Evolutionary conservation across 2,113 vertebrate species (phyloP).

Genomic region (Syngnathoides biaculeatus): DNA sequence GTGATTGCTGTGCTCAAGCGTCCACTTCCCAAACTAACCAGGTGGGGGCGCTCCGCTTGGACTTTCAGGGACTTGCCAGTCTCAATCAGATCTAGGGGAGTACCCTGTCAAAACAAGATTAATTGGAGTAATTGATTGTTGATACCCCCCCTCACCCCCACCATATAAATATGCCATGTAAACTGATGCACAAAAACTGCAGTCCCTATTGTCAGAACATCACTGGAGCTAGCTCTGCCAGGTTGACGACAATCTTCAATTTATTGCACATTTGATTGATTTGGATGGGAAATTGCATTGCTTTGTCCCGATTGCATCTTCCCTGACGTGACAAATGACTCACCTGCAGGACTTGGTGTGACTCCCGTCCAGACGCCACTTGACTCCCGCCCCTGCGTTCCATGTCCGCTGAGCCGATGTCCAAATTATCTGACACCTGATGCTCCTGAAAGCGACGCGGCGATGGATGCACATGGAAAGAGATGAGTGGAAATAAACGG

Average conservation of each 20-base stretch:
- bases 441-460: constrained; percentile 59
- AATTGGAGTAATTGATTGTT: background rate
- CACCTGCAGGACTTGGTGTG: constrained; percentile 74
- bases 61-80: constrained; percentile 89
- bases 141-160: no score
- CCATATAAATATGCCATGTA: background rate
- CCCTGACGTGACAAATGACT: constrained; percentile 26
- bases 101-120: constrained; percentile 70
- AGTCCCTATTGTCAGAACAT: background rate
- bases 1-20: constrained; percentile 93
- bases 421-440: constrained; percentile 56
- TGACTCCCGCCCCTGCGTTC: constrained; percentile 58
- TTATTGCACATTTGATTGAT: background rate
- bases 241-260: background rate
- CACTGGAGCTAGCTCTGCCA: background rate
- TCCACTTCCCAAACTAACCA: constrained; percentile 95
- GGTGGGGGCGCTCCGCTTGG: constrained; percentile 89
- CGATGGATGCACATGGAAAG: constrained; percentile 11
- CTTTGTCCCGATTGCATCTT: background rate
- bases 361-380: constrained; percentile 60
- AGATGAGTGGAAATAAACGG: constrained; percentile 39
- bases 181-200: background rate
- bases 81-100: constrained; percentile 88
- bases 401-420: constrained; percentile 60
- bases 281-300: background rate